phyloP scores from a whole-genome alignment of 2,113 vertebrate species.

The Bos javanicus region DNA sequence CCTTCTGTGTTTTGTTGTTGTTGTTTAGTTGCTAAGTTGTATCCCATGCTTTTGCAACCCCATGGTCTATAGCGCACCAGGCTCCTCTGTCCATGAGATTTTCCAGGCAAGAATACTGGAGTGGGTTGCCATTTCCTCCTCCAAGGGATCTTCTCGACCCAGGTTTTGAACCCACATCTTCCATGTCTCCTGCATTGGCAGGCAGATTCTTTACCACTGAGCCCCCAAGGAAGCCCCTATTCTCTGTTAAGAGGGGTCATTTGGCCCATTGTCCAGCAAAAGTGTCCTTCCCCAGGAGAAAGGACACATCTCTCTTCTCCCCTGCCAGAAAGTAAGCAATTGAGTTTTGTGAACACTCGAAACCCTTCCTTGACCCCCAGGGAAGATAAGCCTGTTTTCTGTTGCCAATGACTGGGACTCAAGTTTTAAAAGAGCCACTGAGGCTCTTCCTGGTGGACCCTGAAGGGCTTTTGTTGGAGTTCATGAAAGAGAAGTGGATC shows the following conservation, averaged over 20 bases:
- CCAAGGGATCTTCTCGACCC: neutral
- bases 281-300: neutral
- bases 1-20: neutral
- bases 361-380: neutral
- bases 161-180: neutral
- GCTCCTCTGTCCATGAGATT: neutral
- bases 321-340: neutral
- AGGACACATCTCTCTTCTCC: neutral
- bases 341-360: neutral
- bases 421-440: neutral
- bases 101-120: neutral
- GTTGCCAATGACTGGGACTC: neutral
- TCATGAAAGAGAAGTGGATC: neutral
- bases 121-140: neutral
- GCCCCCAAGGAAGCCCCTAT: neutral
- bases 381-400: slow-evolving; percentile 36
- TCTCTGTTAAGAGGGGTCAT: neutral
- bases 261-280: neutral
- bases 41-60: neutral
- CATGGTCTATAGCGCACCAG: neutral
- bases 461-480: neutral
- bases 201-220: neutral
- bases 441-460: neutral
- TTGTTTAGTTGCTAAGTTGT: neutral
- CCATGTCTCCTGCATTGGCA: neutral